Percentiles rank a stretch among this genome's conserved stretches.
Evolutionary conservation across 2,888 invertebrate genomes (phyloP).

Genomic region (Andricus curvator): DNA sequence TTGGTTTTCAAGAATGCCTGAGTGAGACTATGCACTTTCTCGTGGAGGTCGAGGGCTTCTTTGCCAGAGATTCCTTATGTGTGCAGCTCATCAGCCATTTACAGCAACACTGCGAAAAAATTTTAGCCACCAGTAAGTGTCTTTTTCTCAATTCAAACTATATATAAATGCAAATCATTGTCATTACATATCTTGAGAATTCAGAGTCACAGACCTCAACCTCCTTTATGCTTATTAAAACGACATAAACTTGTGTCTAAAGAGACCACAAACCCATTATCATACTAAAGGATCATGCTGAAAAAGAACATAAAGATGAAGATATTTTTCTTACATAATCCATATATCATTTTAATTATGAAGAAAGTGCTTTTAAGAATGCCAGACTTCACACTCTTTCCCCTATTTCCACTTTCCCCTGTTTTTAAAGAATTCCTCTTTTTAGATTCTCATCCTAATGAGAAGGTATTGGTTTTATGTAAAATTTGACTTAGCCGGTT

Average conservation of each 20-base stretch:
- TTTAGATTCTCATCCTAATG: too few relatives aligned
- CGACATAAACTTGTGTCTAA: not conserved
- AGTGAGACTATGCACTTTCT: conserved; percentile 94
- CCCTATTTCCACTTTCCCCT: too few relatives aligned
- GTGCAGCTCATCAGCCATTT: conserved; percentile 90
- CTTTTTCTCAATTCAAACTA: not conserved
- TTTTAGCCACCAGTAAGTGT: conserved; percentile 77
- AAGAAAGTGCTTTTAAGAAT: not conserved
- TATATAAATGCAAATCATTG: conserved; percentile 14
- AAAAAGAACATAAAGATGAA: not conserved
- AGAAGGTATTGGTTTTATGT: too few relatives aligned
- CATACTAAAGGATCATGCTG: not conserved
- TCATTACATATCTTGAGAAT: not conserved
- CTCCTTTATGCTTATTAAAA: conserved; percentile 1
- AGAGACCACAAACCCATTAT: not conserved
- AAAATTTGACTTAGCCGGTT: too few relatives aligned
- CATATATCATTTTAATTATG: not conserved
- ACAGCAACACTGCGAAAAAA: conserved; percentile 89
- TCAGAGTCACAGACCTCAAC: not conserved
- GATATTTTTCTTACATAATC: not conserved
- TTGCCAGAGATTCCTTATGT: conserved; percentile 89
- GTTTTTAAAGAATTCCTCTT: too few relatives aligned
- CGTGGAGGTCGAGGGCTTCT: conserved; percentile 90
- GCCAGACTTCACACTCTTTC: too few relatives aligned
- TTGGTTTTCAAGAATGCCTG: conserved; percentile 95